These are phyloP conservation scores for Ictidomys tridecemlineatus DNA, from an alignment of 2,113 vertebrate species.

Conservation along the genomic window DNA sequence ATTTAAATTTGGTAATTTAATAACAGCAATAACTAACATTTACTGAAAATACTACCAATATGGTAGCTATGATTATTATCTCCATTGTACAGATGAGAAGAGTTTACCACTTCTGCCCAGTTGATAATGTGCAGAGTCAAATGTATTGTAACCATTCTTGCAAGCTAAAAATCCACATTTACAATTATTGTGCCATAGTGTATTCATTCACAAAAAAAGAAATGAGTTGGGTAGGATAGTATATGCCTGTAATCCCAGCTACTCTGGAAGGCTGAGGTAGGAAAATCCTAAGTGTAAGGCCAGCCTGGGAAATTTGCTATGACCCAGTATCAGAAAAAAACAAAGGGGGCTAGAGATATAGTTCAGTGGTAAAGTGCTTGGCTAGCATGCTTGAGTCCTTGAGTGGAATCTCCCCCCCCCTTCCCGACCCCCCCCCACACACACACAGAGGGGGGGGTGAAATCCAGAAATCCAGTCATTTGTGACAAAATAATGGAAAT, in stretches of 20 bases:
- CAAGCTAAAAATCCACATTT: background rate
- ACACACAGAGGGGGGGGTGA: background rate
- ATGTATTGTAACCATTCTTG: background rate
- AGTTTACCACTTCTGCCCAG: background rate
- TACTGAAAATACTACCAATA: constrained; percentile 41
- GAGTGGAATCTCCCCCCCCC: no score
- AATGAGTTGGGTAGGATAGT: background rate
- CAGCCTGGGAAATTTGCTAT: no score
- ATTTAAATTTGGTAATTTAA: constrained; percentile 39
- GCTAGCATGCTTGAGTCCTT: no score
- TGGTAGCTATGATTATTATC: constrained; percentile 9
- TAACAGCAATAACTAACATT: constrained; percentile 34
- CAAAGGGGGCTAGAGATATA: no score
- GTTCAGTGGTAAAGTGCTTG: no score
- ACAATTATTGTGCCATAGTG: background rate
- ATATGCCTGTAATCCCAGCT: background rate
- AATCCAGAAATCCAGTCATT: background rate
- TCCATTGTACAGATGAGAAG: background rate
- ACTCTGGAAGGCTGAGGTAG: no score
- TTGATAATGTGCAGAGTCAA: background rate
- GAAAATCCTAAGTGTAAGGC: no score
- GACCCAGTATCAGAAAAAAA: no score
- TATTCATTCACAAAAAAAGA: background rate
- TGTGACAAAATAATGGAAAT: background rate
- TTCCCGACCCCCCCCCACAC: no score